Conservation (phyloP, 1,140 invertebrate genomes). For the Achatina immaculata region DNA sequence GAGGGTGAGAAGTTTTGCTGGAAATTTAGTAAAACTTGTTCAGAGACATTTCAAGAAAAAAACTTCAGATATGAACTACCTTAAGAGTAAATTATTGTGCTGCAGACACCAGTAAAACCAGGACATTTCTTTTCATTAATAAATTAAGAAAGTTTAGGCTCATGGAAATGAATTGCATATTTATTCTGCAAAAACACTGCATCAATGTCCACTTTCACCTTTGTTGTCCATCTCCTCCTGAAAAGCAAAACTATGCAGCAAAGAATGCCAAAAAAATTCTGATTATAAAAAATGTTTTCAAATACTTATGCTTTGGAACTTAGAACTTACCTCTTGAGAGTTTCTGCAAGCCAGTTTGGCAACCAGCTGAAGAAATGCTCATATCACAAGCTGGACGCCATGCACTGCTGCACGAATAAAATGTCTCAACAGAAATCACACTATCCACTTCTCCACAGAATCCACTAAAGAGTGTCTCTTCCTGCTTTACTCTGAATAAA, state of each 20-base stretch:
- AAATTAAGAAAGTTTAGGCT: too few relatives aligned
- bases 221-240: too few relatives aligned
- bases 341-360: slow-evolving; percentile 39
- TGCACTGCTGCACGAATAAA: slow-evolving; percentile 47
- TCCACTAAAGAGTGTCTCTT: slow-evolving; percentile 47
- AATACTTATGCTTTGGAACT: background rate
- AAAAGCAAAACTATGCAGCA: too few relatives aligned
- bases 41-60: too few relatives aligned
- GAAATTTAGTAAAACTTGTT: too few relatives aligned
- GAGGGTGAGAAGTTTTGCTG: too few relatives aligned
- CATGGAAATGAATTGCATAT: too few relatives aligned
- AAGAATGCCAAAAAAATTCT: background rate
- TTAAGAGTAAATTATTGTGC: too few relatives aligned
- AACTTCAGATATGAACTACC: background rate
- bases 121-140: too few relatives aligned
- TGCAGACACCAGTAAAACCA: too few relatives aligned
- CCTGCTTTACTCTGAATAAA: slow-evolving; percentile 36
- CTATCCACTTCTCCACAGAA: slow-evolving; percentile 43
- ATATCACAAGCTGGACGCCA: slow-evolving; percentile 33
- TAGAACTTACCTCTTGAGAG: slow-evolving; percentile 41
- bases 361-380: slow-evolving; percentile 38
- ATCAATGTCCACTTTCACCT: too few relatives aligned
- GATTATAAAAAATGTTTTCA: background rate
- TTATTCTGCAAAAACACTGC: too few relatives aligned
- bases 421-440: slow-evolving; percentile 20